These are phyloP conservation scores for Drosophila conformis DNA, from an alignment of 2,888 invertebrate genomes.

Conservation along the genomic window DNA sequence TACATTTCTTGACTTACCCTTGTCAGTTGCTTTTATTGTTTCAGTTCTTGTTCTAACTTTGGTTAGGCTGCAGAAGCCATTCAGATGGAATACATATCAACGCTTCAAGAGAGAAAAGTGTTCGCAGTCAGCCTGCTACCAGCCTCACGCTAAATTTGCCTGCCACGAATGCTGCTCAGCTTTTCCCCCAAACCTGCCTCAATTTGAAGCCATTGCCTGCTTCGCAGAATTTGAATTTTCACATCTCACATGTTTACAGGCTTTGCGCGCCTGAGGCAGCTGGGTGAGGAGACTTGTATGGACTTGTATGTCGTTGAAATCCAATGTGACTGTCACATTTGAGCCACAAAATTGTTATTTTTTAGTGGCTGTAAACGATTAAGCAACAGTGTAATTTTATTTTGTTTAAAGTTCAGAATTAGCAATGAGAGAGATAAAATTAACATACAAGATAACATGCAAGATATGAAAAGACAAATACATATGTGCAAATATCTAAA, in stretches of 20 bases:
- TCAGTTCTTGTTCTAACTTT: slow-evolving; percentile 7
- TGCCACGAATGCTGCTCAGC: slow-evolving; percentile 18
- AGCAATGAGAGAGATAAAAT: neutral
- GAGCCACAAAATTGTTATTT: slow-evolving; percentile 19
- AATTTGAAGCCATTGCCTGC: too few species aligned
- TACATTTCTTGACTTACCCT: slow-evolving; percentile 46
- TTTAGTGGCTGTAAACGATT: slow-evolving; percentile 6
- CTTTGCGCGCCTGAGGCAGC: neutral
- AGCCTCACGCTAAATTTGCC: slow-evolving; percentile 35
- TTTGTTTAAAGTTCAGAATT: neutral
- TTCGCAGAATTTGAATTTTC: slow-evolving; percentile 4
- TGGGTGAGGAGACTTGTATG: slow-evolving; percentile 6
- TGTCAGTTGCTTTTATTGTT: slow-evolving; percentile 25
- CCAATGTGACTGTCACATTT: slow-evolving; percentile 37
- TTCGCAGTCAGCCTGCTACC: slow-evolving; percentile 11
- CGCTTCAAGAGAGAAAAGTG: slow-evolving; percentile 1
- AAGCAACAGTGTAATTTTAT: neutral
- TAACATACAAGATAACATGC: neutral
- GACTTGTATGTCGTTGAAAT: slow-evolving; percentile 24
- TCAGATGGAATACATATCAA: slow-evolving; percentile 31
- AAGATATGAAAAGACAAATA: neutral
- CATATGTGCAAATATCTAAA: neutral
- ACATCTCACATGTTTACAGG: slow-evolving; percentile 21
- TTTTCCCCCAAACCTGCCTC: neutral
- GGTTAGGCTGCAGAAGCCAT: slow-evolving; percentile 28